These are phyloP conservation scores for Tethea ocularis DNA, from an alignment of 2,888 invertebrate genomes.

Conservation along the genomic window DNA sequence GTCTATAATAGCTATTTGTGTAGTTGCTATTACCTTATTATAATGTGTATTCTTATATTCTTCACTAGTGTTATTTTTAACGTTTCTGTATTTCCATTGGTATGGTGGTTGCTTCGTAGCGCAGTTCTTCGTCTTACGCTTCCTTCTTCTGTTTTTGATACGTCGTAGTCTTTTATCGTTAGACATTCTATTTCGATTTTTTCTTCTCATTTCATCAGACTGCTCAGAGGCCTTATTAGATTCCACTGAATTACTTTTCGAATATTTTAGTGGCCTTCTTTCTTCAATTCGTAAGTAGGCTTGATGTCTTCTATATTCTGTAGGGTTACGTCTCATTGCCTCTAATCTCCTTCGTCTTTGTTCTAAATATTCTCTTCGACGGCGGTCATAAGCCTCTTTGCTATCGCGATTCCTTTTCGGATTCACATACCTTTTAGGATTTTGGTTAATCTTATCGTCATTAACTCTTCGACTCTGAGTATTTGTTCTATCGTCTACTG, in stretches of 20 bases:
- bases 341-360: constrained; percentile 63
- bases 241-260: constrained; percentile 62
- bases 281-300: constrained; percentile 62
- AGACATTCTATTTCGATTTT: constrained; percentile 46
- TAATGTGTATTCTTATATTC: constrained; percentile 39
- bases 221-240: constrained; percentile 56
- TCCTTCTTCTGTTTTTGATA: constrained; percentile 64
- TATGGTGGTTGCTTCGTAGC: constrained; percentile 77
- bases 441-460: constrained; percentile 70
- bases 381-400: constrained; percentile 84
- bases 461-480: constrained; percentile 71
- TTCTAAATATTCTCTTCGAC: constrained; percentile 66
- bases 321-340: constrained; percentile 68
- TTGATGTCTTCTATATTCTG: constrained; percentile 67
- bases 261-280: constrained; percentile 49
- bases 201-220: constrained; percentile 39
- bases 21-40: constrained; percentile 34
- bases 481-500: constrained; percentile 45
- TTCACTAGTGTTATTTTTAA: constrained; percentile 33
- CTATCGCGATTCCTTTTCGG: constrained; percentile 78
- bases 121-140: constrained; percentile 69
- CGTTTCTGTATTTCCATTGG: constrained; percentile 63
- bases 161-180: constrained; percentile 53
- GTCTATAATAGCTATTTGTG: not conserved
- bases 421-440: constrained; percentile 63